Base-by-base conservation (phyloP, 2,888 invertebrate species). In the Acrocyrtus sp. region DNA sequence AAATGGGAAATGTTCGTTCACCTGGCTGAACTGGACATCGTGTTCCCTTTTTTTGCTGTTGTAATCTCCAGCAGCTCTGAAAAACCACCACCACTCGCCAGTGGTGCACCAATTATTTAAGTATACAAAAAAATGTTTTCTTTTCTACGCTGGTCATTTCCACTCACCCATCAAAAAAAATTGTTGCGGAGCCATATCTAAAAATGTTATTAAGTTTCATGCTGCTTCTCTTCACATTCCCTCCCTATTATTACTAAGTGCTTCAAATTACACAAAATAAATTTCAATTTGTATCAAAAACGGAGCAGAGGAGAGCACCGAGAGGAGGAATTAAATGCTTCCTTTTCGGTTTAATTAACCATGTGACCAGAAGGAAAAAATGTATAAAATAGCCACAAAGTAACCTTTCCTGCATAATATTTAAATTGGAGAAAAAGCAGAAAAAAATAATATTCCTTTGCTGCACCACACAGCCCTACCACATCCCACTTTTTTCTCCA, bases 231-330 rank as follows among this genome's bases (percentile, higher is more conserved):
- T 53, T 53, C 63, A 48, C 50, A 50, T 43, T 53, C 48, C 47
- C 5, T 39, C 41, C 29, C 24, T 63, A 48, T 53, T 34, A 51
- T 53, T 63, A 63, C 24, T 53, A 34, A 62, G 27, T 43, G 63
- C 45, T 41, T 53, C 53, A 53, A 53, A 53, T 53, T 43, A 53
- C 63, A 63, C 43, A 34, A 57, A 63, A 63, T 63, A 63, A 63
- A 63, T 63, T 63, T 63, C 53, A 63, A 63, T 63, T 63, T 63
- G 63, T 63, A 27, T 22, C 4, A 48, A n/a, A n/a, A n/a, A n/a
- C n/a, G n/a, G n/a, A n/a, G n/a, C n/a, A n/a, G n/a, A n/a, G n/a
- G n/a, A n/a, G n/a, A n/a, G n/a, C n/a, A n/a, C n/a, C n/a, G n/a
- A n/a, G n/a, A n/a, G n/a, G n/a, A 8, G 24, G 24, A 29, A 50